Evolutionary conservation across 2,113 vertebrate species (phyloP), one percentile per base, ranked within the genome.

Genomic region (Salvelinus fontinalis): DNA sequence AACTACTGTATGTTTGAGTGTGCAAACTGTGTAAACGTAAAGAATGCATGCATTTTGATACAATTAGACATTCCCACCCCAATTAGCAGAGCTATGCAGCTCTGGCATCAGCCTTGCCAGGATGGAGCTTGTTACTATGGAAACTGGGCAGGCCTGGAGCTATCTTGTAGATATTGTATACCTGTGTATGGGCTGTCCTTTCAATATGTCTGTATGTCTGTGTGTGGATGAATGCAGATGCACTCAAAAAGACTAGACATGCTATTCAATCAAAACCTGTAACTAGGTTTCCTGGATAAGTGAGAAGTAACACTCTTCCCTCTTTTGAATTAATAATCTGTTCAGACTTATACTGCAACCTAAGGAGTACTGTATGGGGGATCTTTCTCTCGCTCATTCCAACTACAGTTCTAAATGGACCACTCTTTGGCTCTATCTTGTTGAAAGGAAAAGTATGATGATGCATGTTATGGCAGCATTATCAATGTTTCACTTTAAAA

Each of bases 91-190:
- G 67, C 48, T 5, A 67, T 82, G 74, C 66, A 68, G 81, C 81
- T 77, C 77, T 79, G 67, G 79, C 74, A 75, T 73, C 70, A 82
- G 74, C 57, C 60, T 77, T 82, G 51, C 78, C 48, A 80, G 65
- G 75, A 81, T 67, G 74, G 79, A 78, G 83, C 77, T 80, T 54
- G 81, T 93, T 81, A 78, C 91, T 84, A 91, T 92, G 88, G 89
- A 87, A 93, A 93, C 89, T 82, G 83, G 51, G 83, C 76, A 76
- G 83, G 51, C 82, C 76, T 77, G 26, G 82, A 77, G 86, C 68
- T 79, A 70, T 83, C 78, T 79, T 78, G 64, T 88, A 88, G 68
- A 62, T 62, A 16, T 62, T 24, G 59, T 62, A 67, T 79, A 86
- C 82, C 80, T 85, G 81, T 72, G 57, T 81, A 27, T 81, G 29